phyloP scores from a whole-genome alignment of 1,140 invertebrate species.

The Panonychus citri region DNA sequence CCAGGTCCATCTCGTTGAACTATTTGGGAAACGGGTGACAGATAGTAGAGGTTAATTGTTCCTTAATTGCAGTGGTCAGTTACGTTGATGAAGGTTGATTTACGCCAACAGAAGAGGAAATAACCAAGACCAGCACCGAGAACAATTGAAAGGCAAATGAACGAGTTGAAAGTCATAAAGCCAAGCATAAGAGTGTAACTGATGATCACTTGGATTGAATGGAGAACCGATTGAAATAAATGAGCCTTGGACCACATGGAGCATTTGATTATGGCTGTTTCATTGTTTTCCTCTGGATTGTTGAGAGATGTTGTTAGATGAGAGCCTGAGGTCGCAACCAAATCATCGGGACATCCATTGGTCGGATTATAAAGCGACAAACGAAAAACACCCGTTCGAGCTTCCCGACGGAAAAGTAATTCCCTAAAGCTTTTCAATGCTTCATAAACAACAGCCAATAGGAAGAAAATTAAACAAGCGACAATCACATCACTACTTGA shows the following conservation, averaged over 20 bases:
- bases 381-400: background rate
- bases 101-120: constrained; percentile 34
- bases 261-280: no score
- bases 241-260: background rate
- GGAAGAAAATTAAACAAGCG: constrained; percentile 8
- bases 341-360: background rate
- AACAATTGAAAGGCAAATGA: constrained; percentile 25
- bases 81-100: constrained; percentile 63
- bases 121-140: constrained; percentile 27
- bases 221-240: constrained; percentile 56
- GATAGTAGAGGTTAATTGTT: no score
- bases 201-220: constrained; percentile 34
- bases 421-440: constrained; percentile 8
- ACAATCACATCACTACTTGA: background rate
- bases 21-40: no score
- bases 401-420: background rate
- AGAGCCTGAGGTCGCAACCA: no score
- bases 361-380: background rate
- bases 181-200: constrained; percentile 29
- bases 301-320: no score
- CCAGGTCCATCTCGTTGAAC: no score
- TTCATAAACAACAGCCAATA: constrained; percentile 10
- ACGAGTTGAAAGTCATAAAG: constrained; percentile 31
- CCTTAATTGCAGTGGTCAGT: constrained; percentile 87
- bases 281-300: no score